These are phyloP conservation scores for Nephrotoma appendiculata DNA, from an alignment of 2,888 invertebrate species.

Conservation along the genomic window DNA sequence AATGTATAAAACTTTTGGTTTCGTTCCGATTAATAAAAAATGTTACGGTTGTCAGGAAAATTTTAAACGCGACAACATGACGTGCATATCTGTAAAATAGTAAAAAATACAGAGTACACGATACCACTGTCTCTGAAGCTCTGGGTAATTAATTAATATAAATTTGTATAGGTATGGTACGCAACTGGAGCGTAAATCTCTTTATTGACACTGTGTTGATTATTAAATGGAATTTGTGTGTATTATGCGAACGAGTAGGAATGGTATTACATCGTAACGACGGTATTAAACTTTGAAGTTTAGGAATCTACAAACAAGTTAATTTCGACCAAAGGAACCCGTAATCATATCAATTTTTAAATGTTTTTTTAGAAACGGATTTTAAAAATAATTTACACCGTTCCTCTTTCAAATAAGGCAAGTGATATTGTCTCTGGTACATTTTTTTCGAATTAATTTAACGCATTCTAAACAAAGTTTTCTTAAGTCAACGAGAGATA, in stretches of 20 bases:
- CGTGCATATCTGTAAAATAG: background rate
- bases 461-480: too few relatives aligned
- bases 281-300: background rate
- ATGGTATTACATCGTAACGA: too few relatives aligned
- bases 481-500: too few relatives aligned
- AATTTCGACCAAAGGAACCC: too few relatives aligned
- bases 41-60: background rate
- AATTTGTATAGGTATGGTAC: background rate
- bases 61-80: background rate
- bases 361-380: too few relatives aligned
- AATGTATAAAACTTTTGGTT: background rate
- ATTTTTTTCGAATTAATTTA: too few relatives aligned
- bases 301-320: too few relatives aligned
- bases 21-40: background rate
- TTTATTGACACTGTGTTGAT: background rate
- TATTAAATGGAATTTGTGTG: background rate
- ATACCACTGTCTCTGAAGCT: background rate
- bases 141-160: background rate
- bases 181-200: background rate
- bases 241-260: background rate
- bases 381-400: too few relatives aligned
- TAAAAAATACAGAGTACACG: background rate
- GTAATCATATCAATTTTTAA: too few relatives aligned
- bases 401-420: too few relatives aligned
- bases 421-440: too few relatives aligned